These are phyloP conservation scores for Rhinoptilus africanus DNA, from an alignment of 2,113 vertebrate species.

Conservation along the genomic window DNA sequence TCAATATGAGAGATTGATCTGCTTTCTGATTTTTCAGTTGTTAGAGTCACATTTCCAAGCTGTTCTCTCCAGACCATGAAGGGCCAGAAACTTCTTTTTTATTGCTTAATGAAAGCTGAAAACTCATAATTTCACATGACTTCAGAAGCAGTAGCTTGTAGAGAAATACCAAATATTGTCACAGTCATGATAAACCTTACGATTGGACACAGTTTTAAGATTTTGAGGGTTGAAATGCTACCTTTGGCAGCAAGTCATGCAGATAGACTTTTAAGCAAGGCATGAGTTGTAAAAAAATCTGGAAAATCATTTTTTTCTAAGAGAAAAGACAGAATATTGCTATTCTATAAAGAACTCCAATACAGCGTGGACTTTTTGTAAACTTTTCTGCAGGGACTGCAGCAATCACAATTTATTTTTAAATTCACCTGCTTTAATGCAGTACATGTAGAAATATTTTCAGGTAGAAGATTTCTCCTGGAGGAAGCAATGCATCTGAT, in stretches of 20 bases:
- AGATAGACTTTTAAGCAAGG: neutral
- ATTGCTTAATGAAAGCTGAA: constrained; percentile 49
- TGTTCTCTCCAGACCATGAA: constrained; percentile 15
- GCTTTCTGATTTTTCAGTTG: constrained; percentile 46
- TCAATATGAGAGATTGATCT: constrained; percentile 29
- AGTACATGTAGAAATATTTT: neutral
- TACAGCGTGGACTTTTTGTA: neutral
- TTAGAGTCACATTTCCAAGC: constrained; percentile 36
- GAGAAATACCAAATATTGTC: neutral
- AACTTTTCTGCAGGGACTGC: neutral
- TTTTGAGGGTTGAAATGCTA: neutral
- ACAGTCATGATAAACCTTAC: neutral
- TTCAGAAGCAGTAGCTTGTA: neutral
- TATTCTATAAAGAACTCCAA: neutral
- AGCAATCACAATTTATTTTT: neutral
- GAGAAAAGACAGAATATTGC: neutral
- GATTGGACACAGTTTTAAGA: constrained; percentile 16
- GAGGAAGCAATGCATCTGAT: neutral
- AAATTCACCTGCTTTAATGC: neutral
- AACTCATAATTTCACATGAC: constrained; percentile 5
- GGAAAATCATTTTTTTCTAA: neutral
- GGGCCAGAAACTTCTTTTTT: constrained; percentile 23
- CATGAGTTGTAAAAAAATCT: neutral
- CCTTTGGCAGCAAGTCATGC: neutral
- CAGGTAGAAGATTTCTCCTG: neutral